Evolutionary conservation across 2,888 invertebrate genomes (phyloP).

Genomic region (Cerastis rubricosa): DNA sequence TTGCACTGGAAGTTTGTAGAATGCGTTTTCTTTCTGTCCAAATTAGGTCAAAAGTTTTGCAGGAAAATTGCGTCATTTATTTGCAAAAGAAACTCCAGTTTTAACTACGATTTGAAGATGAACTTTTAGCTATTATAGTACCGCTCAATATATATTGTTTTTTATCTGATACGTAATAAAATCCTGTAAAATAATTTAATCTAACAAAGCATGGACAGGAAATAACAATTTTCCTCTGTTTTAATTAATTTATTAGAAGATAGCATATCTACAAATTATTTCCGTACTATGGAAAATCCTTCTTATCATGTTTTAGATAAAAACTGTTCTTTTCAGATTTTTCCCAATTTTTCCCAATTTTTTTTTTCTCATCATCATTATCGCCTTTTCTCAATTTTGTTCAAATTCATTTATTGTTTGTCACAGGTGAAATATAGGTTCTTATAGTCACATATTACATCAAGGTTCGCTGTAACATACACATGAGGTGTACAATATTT

Average conservation of each 20-base stretch:
- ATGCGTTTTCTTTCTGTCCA: not conserved
- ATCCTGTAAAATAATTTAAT: slow-evolving; percentile 13
- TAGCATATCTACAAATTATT: not conserved
- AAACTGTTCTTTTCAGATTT: not conserved
- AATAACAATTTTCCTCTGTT: not conserved
- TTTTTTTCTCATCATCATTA: not conserved
- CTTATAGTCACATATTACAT: too few species aligned
- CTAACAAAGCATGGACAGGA: not conserved
- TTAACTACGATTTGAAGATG: not conserved
- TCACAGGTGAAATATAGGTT: too few species aligned
- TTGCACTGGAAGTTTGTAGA: not conserved
- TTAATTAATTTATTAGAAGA: not conserved
- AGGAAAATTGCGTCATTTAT: not conserved
- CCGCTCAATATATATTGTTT: slow-evolving; percentile 18
- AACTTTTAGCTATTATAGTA: not conserved
- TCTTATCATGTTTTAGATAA: not conserved
- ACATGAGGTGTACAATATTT: too few species aligned
- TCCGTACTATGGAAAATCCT: not conserved
- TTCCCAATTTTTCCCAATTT: not conserved
- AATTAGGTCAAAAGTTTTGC: not conserved
- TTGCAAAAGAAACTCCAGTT: not conserved
- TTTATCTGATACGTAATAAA: slow-evolving; percentile 9
- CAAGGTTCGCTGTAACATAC: too few species aligned
- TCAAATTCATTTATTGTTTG: too few species aligned
- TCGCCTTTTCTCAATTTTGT: not conserved